Base-by-base conservation (phyloP, 2,888 invertebrate genomes). In the Andrena chrysosceles region DNA sequence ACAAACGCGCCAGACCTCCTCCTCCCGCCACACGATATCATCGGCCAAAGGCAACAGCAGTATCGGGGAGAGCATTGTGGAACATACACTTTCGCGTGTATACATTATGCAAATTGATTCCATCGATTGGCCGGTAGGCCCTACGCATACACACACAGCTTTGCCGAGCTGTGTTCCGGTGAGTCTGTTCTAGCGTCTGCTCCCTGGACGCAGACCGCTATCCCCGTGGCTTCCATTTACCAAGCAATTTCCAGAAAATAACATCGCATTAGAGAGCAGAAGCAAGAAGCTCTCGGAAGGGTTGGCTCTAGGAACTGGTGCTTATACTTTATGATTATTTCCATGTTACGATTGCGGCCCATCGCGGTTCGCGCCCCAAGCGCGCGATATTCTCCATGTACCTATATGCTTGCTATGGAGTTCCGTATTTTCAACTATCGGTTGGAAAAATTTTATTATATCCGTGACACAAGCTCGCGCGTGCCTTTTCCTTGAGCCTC, bases 101-200 rank as follows among this genome's bases (percentile, higher is more conserved):
- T 82, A 83, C 87, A 90, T 89, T 90, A 89, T 89, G 89, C 88
- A 89, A 90, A 89, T 89, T 85, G 88, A 89, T 89, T 87, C 85
- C 84, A 90, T 89, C 88, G 90, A 89, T 90, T 87, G 86, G 71
- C 70, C 78, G 59, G 52, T 56, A 67, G 63, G 75, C 69, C 71
- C 48, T 74, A 69, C 56, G 31, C 66, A 26, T 2, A 80, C 81
- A 70, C 52, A 81, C 74, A 81, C 42, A 42, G 16, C 42, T 88
- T 81, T 77, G 83, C 83, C 77, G 86, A 20, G 33, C 71, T 2
- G 56, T 56, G 76, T 82, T 88, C 81, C 78, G 70, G 59, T 73
- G 73, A 74, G 60, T 63, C 54, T 66, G 72, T 77, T 64, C 67
- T 72, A 67, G 52, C 52, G 29, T 62, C 56, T 73, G 64, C 76